These are phyloP conservation scores for Epinotia demarniana DNA, from an alignment of 2,888 invertebrate species.

Conservation along the genomic window DNA sequence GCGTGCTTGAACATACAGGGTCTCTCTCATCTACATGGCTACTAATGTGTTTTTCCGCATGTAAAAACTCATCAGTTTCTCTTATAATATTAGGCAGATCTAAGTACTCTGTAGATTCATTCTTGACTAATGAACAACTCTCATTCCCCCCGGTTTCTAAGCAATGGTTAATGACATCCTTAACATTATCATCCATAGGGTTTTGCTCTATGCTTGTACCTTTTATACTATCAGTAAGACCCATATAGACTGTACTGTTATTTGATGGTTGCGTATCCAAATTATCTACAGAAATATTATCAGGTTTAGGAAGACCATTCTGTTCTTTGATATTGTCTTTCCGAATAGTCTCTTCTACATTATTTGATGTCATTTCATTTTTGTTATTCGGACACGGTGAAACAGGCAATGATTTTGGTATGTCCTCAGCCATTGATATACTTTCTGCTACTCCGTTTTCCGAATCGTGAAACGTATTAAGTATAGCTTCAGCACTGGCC, in stretches of 20 bases:
- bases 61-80: constrained; percentile 66
- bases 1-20: constrained; percentile 68
- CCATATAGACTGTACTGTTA: constrained; percentile 70
- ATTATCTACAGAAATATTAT: constrained; percentile 47
- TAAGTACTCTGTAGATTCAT: constrained; percentile 76
- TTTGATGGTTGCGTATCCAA: constrained; percentile 52
- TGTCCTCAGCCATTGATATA: background rate
- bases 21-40: constrained; percentile 53
- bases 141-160: constrained; percentile 54
- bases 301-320: constrained; percentile 54
- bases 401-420: background rate
- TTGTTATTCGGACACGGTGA: background rate
- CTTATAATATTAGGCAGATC: constrained; percentile 73
- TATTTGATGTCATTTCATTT: background rate
- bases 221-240: constrained; percentile 71
- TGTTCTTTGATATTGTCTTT: constrained; percentile 29
- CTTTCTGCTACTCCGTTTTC: constrained; percentile 3
- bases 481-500: background rate
- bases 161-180: constrained; percentile 57
- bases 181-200: constrained; percentile 54
- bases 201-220: constrained; percentile 60
- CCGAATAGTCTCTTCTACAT: constrained; percentile 1
- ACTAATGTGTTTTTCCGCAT: constrained; percentile 65
- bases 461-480: constrained; percentile 11
- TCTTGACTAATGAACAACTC: constrained; percentile 55